These are phyloP conservation scores for Leuciscus waleckii DNA, from an alignment of 2,797 vertebrate genomes.

Conservation along the genomic window DNA sequence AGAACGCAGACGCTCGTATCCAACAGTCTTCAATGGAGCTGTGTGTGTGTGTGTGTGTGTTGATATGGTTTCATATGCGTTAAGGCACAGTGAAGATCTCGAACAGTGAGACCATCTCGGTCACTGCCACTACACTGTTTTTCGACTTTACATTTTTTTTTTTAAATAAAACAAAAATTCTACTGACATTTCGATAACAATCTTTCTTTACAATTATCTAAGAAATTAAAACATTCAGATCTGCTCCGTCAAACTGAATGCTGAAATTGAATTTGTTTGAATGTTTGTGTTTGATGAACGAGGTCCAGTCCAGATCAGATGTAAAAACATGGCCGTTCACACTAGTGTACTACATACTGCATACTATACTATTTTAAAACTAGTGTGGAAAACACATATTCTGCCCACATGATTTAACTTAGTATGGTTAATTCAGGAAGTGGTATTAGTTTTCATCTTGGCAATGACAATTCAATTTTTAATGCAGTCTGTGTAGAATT, in stretches of 20 bases:
- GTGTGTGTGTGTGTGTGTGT: constrained; percentile 32
- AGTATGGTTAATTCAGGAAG: neutral
- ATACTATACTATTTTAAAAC: neutral
- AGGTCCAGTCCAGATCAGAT: neutral
- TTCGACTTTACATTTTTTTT: too few species aligned
- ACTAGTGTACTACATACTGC: neutral
- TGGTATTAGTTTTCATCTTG: neutral
- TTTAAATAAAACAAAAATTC: too few species aligned
- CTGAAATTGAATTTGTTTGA: neutral
- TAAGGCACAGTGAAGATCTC: constrained; percentile 84
- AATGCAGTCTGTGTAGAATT: neutral
- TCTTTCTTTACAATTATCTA: neutral
- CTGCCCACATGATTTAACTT: neutral
- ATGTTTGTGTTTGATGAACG: constrained; percentile 2
- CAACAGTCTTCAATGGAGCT: neutral
- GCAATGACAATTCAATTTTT: neutral
- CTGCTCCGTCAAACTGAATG: neutral
- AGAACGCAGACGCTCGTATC: neutral
- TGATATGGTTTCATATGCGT: constrained; percentile 67
- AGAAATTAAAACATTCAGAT: neutral
- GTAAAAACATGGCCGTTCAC: neutral
- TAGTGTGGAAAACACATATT: neutral
- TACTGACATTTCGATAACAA: neutral
- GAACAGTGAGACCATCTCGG: constrained; percentile 53
- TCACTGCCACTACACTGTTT: too few species aligned